phyloP scores from a whole-genome alignment of 1,140 invertebrate species.

The Holcopasites calliopsidis region DNA sequence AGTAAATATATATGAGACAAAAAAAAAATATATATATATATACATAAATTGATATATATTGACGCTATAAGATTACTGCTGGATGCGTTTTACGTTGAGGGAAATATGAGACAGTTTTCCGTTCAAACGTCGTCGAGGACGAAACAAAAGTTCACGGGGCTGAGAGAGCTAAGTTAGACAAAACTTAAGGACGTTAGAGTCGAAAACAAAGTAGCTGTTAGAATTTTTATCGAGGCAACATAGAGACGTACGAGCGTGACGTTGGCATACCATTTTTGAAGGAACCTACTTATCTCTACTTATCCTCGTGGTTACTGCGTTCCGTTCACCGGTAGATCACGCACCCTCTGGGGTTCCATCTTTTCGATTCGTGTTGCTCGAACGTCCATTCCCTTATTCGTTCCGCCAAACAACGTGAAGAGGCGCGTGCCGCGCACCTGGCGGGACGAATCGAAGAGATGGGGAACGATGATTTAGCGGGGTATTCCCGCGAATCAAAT shows the following conservation, averaged over 20 bases:
- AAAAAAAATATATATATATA: slow-evolving; percentile 76
- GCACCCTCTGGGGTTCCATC: not conserved
- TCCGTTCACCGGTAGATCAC: slow-evolving; percentile 24
- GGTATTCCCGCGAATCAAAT: slow-evolving; percentile 6
- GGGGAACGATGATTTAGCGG: not conserved
- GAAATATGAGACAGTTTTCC: slow-evolving; percentile 44
- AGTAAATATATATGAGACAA: slow-evolving; percentile 73
- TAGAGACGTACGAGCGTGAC: slow-evolving; percentile 57
- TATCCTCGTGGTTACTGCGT: slow-evolving; percentile 20
- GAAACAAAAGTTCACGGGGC: slow-evolving; percentile 59
- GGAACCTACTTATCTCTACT: slow-evolving; percentile 22
- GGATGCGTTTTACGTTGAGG: slow-evolving; percentile 67
- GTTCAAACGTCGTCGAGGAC: slow-evolving; percentile 57
- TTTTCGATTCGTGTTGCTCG: slow-evolving; percentile 22
- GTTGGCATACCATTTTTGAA: slow-evolving; percentile 34
- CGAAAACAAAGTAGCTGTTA: slow-evolving; percentile 59
- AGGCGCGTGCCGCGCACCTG: not conserved
- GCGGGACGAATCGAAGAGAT: slow-evolving; percentile 12
- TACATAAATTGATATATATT: slow-evolving; percentile 70
- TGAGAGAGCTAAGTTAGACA: slow-evolving; percentile 50
- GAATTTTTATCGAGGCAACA: slow-evolving; percentile 56
- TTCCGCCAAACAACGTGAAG: not conserved
- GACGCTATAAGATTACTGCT: slow-evolving; percentile 72
- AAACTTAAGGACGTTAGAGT: slow-evolving; percentile 57
- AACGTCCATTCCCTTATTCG: not conserved